A percentile compares a stretch with the other conserved stretches of the same genome.
Conservation (phyloP, 2,113 vertebrate species). For the Hypocryptadius cinnamomeus region DNA sequence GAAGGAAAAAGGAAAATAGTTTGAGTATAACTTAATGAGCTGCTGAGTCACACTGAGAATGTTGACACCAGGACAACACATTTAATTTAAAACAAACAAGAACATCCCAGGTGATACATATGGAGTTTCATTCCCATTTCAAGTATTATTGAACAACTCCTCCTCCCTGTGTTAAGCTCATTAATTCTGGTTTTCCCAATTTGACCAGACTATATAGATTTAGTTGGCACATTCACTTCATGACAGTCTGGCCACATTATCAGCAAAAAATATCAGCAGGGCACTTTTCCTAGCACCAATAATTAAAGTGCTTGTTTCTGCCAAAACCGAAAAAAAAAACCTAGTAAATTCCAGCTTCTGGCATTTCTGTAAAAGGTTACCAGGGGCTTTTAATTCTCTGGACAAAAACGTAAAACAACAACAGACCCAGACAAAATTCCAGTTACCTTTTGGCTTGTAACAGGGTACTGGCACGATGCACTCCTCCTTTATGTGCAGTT, state of each 20-base stretch:
- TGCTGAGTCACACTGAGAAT: neutral
- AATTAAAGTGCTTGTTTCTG: conserved; percentile 23
- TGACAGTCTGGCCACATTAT: conserved; percentile 1
- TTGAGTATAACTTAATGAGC: neutral
- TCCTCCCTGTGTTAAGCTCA: neutral
- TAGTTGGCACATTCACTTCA: neutral
- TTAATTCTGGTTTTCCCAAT: neutral
- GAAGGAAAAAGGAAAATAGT: neutral
- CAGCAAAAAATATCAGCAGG: conserved; percentile 29
- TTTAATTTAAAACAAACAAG: neutral
- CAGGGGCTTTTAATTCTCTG: conserved; percentile 28
- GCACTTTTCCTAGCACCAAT: conserved; percentile 2
- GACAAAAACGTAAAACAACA: conserved; percentile 1
- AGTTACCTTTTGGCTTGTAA: conserved; percentile 84
- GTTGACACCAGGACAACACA: neutral
- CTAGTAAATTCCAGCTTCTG: conserved; percentile 49
- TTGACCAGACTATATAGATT: neutral
- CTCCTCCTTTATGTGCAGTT: conserved; percentile 91
- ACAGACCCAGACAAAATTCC: neutral
- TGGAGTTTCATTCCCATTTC: neutral
- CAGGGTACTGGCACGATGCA: conserved; percentile 85
- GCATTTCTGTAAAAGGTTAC: conserved; percentile 31
- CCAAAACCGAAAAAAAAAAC: conserved; percentile 1
- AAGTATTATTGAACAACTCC: neutral
- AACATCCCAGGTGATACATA: neutral